Evolutionary conservation across 2,797 vertebrate species (phyloP), one percentile per base, ranked within the genome.

Genomic region (Bovichtus diacanthus): DNA sequence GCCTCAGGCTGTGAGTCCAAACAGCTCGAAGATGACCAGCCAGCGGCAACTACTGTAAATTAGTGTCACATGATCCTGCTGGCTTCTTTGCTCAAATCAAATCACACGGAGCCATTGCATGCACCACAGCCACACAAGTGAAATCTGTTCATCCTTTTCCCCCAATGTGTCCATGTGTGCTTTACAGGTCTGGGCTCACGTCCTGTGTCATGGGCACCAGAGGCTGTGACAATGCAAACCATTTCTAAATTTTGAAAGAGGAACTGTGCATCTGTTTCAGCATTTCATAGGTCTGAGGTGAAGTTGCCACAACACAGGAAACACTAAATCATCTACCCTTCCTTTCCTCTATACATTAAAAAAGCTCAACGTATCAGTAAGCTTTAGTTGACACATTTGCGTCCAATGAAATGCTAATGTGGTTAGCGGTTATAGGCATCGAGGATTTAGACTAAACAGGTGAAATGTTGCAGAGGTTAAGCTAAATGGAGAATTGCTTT

Each of bases 241-340:
- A 46, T 68, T 56, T 43, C 31, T 6, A 21, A 36, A 44, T 13
- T 59, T 8, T 34, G 34, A 34, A 81, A 83, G 74, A 83, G 83
- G 83, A 91, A 88, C 78, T 77, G 18, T 1, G 6, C 44, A 31
- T 67, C 25, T 36, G 62, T 88, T 88, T 82, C 70, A 70, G 75
- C 81, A 88, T 74, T 46, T 79, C n/a, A 58, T 21, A 81, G 44
- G 80, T 63, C 27, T 76, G 78, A 75, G 53, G 64, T 80, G 72
- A 81, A 74, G 70, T 67, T 84, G 64, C 16, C 10, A 9, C 80
- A 80, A 60, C 62, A 90, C 88, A 92, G 93, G 91, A 94, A 87
- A 74, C 36, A 27, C 56, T 31, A 11, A 13, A 3, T 83, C 67
- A 84, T 66, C 70, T 87, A 81, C 85, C 80, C 86, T 90, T 88